Conservation (phyloP, 2,888 invertebrate species). For the Nasonovia ribisnigri region DNA sequence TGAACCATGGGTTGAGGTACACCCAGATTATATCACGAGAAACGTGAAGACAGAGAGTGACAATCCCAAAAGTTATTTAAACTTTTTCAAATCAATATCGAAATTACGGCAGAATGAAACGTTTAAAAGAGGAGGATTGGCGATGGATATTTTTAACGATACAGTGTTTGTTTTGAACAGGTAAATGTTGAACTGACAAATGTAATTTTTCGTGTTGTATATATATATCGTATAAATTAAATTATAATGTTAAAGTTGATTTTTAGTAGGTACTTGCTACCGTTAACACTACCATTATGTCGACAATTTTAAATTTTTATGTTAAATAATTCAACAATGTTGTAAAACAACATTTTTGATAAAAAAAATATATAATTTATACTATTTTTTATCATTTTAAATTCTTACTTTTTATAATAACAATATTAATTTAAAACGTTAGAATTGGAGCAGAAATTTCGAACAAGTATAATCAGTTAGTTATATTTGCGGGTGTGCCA, state of each 20-base stretch:
- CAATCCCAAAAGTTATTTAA: constrained; percentile 46
- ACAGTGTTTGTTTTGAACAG: constrained; percentile 44
- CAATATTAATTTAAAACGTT: too few species aligned
- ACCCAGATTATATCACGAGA: constrained; percentile 6
- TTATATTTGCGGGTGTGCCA: neutral
- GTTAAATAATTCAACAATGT: neutral
- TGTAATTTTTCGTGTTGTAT: neutral
- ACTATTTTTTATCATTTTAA: neutral
- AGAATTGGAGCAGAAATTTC: too few species aligned
- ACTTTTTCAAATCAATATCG: constrained; percentile 55
- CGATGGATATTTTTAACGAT: constrained; percentile 22
- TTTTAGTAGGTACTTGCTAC: neutral
- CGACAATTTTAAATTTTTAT: neutral
- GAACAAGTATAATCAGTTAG: too few species aligned
- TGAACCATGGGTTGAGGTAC: constrained; percentile 16
- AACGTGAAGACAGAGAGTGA: constrained; percentile 24
- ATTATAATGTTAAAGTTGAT: neutral
- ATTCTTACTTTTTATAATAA: too few species aligned
- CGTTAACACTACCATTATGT: neutral
- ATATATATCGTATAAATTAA: neutral
- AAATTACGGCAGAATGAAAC: constrained; percentile 47
- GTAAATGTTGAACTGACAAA: neutral
- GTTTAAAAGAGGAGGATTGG: constrained; percentile 37
- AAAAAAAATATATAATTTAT: neutral
- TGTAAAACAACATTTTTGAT: neutral